These are phyloP conservation scores for Chanos chanos DNA, from an alignment of 2,797 vertebrate genomes.

Conservation along the genomic window DNA sequence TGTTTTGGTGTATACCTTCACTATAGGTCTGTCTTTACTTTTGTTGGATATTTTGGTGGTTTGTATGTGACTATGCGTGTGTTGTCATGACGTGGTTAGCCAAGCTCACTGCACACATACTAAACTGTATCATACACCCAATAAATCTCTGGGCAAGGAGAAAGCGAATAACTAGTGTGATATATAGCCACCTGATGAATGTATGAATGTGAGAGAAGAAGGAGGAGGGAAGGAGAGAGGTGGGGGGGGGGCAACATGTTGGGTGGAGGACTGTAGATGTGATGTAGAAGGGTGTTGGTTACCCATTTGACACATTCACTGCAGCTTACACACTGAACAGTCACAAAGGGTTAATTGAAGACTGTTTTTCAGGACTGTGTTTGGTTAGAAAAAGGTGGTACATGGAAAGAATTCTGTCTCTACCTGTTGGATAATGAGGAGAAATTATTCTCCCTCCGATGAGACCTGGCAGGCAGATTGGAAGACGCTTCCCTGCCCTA, in stretches of 20 bases:
- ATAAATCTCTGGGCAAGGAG: constrained; percentile 64
- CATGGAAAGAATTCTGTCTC: constrained; percentile 82
- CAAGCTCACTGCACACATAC: constrained; percentile 69
- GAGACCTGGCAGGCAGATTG: constrained; percentile 68
- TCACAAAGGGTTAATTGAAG: constrained; percentile 20
- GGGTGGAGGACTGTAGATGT: constrained; percentile 9
- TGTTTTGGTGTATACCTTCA: too few species aligned
- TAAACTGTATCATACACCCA: constrained; percentile 68
- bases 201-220: constrained; percentile 30
- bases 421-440: constrained; percentile 88
- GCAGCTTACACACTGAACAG: background rate
- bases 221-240: constrained; percentile 22
- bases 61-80: constrained; percentile 54
- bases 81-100: constrained; percentile 72
- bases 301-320: background rate
- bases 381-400: constrained; percentile 60
- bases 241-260: background rate
- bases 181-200: constrained; percentile 44
- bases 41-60: constrained; percentile 2
- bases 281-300: background rate
- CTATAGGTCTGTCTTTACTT: constrained; percentile 7
- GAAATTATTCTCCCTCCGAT: constrained; percentile 82
- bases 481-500: constrained; percentile 62
- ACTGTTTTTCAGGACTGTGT: constrained; percentile 26
- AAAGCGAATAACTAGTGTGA: constrained; percentile 60